Evolutionary conservation across 2,888 invertebrate genomes (phyloP).

Genomic region (Andricus curvator): DNA sequence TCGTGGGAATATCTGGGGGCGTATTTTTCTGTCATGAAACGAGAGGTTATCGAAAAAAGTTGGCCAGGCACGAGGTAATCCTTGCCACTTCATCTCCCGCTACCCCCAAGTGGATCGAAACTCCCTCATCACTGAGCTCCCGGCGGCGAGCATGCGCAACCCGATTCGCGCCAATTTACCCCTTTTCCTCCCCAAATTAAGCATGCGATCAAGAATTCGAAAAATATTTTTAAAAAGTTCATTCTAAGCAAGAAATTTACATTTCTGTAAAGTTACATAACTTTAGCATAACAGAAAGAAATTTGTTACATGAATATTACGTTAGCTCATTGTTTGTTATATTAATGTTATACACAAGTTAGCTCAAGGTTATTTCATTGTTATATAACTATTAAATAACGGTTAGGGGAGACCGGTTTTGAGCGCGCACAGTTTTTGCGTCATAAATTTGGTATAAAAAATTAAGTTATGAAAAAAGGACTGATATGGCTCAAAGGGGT

Average conservation of each 20-base stretch:
- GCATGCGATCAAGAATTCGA: not conserved
- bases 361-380: not conserved
- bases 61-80: conserved; percentile 44
- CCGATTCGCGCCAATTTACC: conserved; percentile 58
- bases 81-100: conserved; percentile 48
- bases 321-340: too few species aligned
- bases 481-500: too few species aligned
- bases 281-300: not conserved
- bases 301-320: too few species aligned
- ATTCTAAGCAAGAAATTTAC: not conserved
- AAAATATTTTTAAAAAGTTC: not conserved
- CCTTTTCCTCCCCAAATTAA: not conserved
- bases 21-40: conserved; percentile 38
- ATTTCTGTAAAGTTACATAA: not conserved
- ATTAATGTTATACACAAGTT: not conserved
- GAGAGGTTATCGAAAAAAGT: conserved; percentile 32
- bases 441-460: too few species aligned
- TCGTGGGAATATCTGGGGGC: not conserved
- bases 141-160: conserved; percentile 55
- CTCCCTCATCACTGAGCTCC: conserved; percentile 54
- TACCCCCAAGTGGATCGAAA: conserved; percentile 67
- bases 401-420: not conserved
- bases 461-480: too few species aligned
- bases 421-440: too few species aligned
- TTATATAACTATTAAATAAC: not conserved